Evolutionary conservation across 2,888 invertebrate species (phyloP).

Genomic region (Spialia ferax): DNA sequence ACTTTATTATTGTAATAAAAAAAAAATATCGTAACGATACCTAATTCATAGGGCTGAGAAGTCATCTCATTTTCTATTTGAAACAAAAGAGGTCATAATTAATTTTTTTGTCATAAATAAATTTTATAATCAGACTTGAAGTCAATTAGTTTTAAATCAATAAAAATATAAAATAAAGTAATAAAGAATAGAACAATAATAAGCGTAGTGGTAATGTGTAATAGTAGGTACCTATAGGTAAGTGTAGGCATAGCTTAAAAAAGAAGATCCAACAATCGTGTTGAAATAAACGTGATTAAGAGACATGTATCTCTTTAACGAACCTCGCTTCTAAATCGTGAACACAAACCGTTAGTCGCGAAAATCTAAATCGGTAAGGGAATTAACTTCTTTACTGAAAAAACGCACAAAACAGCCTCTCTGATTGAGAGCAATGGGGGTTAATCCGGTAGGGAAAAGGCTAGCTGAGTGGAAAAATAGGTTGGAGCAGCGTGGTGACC

Average conservation of each 20-base stretch:
- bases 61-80: no score
- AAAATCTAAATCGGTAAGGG: constrained; percentile 44
- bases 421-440: constrained; percentile 49
- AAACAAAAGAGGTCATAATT: no score
- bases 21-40: no score
- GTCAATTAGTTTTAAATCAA: no score
- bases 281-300: background rate
- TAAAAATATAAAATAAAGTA: no score
- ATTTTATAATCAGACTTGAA: no score
- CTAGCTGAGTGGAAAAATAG: constrained; percentile 52
- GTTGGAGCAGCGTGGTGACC: constrained; percentile 50
- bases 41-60: no score
- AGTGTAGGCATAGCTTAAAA: background rate
- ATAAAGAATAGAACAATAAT: no score
- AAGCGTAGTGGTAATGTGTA: no score
- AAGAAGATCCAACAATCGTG: background rate
- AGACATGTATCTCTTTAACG: background rate
- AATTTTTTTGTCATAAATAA: no score
- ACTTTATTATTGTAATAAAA: no score
- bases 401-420: constrained; percentile 38
- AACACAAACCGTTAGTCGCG: constrained; percentile 23
- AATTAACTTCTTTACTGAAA: constrained; percentile 43
- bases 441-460: constrained; percentile 55
- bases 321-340: background rate
- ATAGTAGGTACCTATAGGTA: no score